Conservation (phyloP, 2,888 invertebrate genomes). For the Hedya salicella region DNA sequence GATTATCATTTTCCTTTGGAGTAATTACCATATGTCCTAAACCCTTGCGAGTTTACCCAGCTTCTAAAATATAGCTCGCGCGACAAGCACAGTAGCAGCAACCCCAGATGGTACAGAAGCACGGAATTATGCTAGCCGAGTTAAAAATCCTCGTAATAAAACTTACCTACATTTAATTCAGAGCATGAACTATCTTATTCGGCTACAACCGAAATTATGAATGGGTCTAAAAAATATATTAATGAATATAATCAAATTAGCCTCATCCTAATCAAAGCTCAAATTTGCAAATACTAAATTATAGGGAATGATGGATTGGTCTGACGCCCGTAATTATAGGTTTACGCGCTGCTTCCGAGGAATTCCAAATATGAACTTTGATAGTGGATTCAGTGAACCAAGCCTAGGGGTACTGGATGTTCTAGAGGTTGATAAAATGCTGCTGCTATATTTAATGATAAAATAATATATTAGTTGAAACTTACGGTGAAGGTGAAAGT, state of each 20-base stretch:
- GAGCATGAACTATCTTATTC: no score
- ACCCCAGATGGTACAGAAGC: no score
- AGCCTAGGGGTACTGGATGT: slow-evolving; percentile 42
- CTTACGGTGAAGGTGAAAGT: no score
- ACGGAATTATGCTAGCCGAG: no score
- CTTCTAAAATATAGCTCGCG: no score
- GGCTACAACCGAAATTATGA: neutral
- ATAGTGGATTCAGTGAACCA: slow-evolving; percentile 23
- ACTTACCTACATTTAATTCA: no score
- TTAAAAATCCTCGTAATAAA: no score
- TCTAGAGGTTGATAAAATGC: slow-evolving; percentile 55
- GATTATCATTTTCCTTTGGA: no score
- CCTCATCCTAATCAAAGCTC: slow-evolving; percentile 17
- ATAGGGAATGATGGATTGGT: slow-evolving; percentile 40
- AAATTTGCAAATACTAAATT: slow-evolving; percentile 36
- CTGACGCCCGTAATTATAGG: slow-evolving; percentile 41
- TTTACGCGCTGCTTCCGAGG: slow-evolving; percentile 25
- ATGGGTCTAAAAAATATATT: slow-evolving; percentile 19
- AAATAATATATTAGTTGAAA: no score
- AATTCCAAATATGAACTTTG: slow-evolving; percentile 36
- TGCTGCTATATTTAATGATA: slow-evolving; percentile 44
- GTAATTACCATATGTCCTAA: no score
- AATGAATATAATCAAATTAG: slow-evolving; percentile 36
- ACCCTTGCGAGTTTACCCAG: no score
- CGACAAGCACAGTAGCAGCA: no score